Conservation (phyloP, 2,888 invertebrate species). For the Acronicta leporina region DNA sequence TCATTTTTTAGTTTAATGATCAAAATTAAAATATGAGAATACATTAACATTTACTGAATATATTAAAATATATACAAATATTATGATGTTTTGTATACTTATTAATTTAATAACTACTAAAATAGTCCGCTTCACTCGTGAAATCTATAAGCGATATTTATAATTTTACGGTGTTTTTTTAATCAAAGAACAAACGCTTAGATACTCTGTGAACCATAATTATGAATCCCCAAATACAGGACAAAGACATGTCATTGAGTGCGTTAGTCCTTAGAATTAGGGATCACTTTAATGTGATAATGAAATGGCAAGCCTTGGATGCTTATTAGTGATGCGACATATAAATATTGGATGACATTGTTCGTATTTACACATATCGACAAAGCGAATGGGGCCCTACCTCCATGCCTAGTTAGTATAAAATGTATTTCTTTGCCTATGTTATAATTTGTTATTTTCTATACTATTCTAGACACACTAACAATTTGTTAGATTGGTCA, state of each 20-base stretch:
- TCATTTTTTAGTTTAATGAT: too few species aligned
- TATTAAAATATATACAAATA: too few species aligned
- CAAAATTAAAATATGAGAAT: too few species aligned
- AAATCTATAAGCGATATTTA: too few species aligned
- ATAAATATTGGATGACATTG: slow-evolving; percentile 17
- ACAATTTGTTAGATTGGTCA: slow-evolving; percentile 72
- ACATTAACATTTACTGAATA: too few species aligned
- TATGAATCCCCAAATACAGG: neutral
- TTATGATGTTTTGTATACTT: too few species aligned
- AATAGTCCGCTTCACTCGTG: too few species aligned
- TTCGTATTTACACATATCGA: slow-evolving; percentile 21
- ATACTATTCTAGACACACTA: slow-evolving; percentile 35
- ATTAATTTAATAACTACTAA: too few species aligned
- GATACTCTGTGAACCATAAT: neutral
- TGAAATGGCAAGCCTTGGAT: slow-evolving; percentile 23
- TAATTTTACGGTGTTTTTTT: too few species aligned
- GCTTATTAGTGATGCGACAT: slow-evolving; percentile 11
- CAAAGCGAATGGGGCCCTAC: slow-evolving; percentile 16
- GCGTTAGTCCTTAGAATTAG: neutral
- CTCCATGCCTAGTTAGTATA: slow-evolving; percentile 53
- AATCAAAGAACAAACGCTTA: too few species aligned
- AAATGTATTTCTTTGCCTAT: slow-evolving; percentile 3
- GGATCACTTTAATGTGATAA: neutral
- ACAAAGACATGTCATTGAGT: neutral
- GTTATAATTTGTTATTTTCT: slow-evolving; percentile 34